Base-by-base conservation (phyloP, 2,797 vertebrate genomes). In the Halcyon badia region DNA sequence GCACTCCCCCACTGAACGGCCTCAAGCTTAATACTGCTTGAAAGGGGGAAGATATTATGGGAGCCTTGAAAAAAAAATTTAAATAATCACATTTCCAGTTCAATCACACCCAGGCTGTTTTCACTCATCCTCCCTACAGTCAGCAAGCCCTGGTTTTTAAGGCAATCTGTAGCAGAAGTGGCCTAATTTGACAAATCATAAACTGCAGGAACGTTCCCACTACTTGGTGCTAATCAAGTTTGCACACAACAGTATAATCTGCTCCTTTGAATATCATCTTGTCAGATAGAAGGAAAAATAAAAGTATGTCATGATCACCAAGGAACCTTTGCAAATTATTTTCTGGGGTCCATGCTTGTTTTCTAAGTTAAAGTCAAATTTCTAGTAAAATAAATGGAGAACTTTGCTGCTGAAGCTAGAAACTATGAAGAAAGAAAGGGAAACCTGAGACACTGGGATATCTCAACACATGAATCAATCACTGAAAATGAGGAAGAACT, bases 31-130 rank as follows among this genome's bases (percentile, higher is more conserved):
- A 62, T 66, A 68, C 18, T 79, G 56, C 66, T 83, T 69, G 62
- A 94, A 90, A 86, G 33, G 3, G 18, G 30, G 11, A 87, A 88
- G 89, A 84, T 73, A 87, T 21, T 73, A 79, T 44, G 51, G 17
- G 28, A 93, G 66, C 16, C 68, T 75, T 57, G 48, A 70, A 87
- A 90, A 77, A 94, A 80, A 51, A 51, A 52, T 12, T 28, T 28
- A 84, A 94, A 82, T 58, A 83, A 89, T 80, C 72, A 33, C 37
- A 81, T 83, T 92, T 86, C 66, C 46, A 91, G 73, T 94, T 89
- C 78, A 82, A 56, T 90, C 72, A 86, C 35, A 82, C 28, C 30
- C 65, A 70, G 60, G 54, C 58, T 95, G 69, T 82, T 94, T 94
- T 84, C 65, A 87, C 26, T 84, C 62, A 76, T 68, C 46, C 37